Evolutionary conservation across 2,113 vertebrate species (phyloP), one percentile per base, ranked within the genome.

Genomic region (Synchiropus splendidus): DNA sequence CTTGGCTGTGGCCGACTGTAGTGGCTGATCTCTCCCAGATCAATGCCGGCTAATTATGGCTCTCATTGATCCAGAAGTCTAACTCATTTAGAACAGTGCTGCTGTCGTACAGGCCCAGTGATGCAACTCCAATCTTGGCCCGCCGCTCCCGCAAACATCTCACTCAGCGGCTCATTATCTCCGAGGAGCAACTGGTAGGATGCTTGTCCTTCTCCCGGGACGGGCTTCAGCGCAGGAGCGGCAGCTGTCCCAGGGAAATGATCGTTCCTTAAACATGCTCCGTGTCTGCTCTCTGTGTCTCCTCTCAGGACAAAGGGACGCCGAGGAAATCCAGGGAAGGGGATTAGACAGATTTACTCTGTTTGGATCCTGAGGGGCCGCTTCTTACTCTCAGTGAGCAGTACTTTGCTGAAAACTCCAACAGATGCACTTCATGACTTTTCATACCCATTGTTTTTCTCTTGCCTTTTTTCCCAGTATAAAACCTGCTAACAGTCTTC

Each of bases 21-120:
- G 67, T 68, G 73, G 78, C 78, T 78, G 75, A 82, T 81, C 61
- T 70, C 74, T 60, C n/a, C n/a, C 31, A 42, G 67, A 85, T 86
- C 85, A 82, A 85, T 85, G 82, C 55, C 48, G 74, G 78, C 85
- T 83, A 84, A 87, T 87, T 87, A 85, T 73, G 73, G 64, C 64
- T 62, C 64, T 64, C 77, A 85, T 84, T 83, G 77, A 81, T 85
- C 79, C 46, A 62, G 62, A 70, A 65, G 62, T 52, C 74, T 64
- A 53, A 51, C 77, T 84, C 76, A 84, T 85, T 85, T 77, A 82
- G 72, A 78, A 58, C 55, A 36, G 54, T 56, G 53, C 67, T 66
- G 58, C 55, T 62, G 21, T 59, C 58, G 49, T 50, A 45, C 46
- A 46, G 57, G 73, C 51, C 49, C 51, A 70, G 47, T 72, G 63